Base-by-base conservation (phyloP, 2,113 vertebrate genomes). In the Macrotus californicus region DNA sequence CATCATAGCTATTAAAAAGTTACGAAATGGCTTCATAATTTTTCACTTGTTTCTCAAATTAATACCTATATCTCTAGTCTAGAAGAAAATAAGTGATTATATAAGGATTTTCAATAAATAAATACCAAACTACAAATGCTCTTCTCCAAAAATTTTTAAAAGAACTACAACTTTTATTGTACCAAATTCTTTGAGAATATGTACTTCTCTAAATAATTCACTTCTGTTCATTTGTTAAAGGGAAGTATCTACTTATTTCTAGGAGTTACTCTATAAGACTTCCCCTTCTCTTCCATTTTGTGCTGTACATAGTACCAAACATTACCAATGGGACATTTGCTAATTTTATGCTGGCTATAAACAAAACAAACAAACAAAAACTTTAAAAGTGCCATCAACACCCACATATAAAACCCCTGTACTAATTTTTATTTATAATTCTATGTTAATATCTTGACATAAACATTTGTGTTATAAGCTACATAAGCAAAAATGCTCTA, bases 371-470 rank as follows among this genome's bases (percentile, higher is more conserved):
- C 16, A 52, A 19, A 0, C 29, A 86, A 79, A 69, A 36, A n/a
- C 52, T 93, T 76, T 14, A 1, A 64, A 89, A 43, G 6, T 88
- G 50, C 72, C 31, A 61, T 81, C 21, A 84, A 83, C 85, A 67
- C 15, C 18, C 84, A 85, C 16, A 94, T 39, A 75, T 39, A 80
- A 91, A 91, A 50, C 91, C 6, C 2, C 5, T 87, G 36, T 54
- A 69, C 34, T 79, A 81, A 66, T 66, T 96, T 89, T 91, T 79
- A 61, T 39, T 76, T 87, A 77, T 80, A 85, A 64, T 70, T 92
- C 26, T 81, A 7, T 67, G 29, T 46, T 70, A 87, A 41, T 77
- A 66, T 73, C 82, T 69, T 81, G 15, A 76, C 14, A 54, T n/a
- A 80, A 80, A 59, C 76, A 87, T 52, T 87, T 89, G 12, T 73